Evolutionary conservation across 1,140 invertebrate genomes (phyloP).

Genomic region (Panagrolaimus sp.): DNA sequence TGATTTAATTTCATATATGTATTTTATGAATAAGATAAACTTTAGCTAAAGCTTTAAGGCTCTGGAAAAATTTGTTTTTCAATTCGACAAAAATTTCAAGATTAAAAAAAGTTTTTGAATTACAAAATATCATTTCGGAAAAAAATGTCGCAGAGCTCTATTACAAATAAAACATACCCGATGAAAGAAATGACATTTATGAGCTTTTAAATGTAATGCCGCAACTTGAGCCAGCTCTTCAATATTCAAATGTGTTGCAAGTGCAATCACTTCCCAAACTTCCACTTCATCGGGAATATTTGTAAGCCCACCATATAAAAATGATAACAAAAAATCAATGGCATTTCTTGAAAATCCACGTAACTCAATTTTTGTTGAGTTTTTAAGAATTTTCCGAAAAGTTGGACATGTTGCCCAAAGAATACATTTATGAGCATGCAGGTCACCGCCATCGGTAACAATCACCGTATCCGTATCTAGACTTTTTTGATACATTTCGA

Average conservation of each 20-base stretch:
- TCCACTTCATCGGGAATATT: slow-evolving; percentile 40
- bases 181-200: slow-evolving; percentile 52
- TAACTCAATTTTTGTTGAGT: slow-evolving; percentile 21
- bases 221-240: slow-evolving; percentile 44
- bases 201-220: slow-evolving; percentile 38
- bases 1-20: no score
- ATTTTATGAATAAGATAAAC: no score
- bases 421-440: slow-evolving; percentile 46
- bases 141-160: no score
- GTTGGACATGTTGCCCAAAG: slow-evolving; percentile 45
- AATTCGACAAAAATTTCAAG: no score
- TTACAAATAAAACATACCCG: slow-evolving; percentile 21
- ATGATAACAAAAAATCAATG: slow-evolving; percentile 47
- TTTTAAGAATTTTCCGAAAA: slow-evolving; percentile 40
- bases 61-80: no score
- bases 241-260: slow-evolving; percentile 42
- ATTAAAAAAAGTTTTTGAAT: no score
- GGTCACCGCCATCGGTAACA: slow-evolving; percentile 35
- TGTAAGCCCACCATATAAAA: slow-evolving; percentile 52
- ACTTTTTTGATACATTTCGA: slow-evolving; percentile 50
- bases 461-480: slow-evolving; percentile 46
- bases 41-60: no score
- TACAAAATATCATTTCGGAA: no score
- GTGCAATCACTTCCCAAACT: slow-evolving; percentile 47
- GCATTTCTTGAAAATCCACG: slow-evolving; percentile 16